Conservation (phyloP, 2,888 invertebrate species). For the Rhamnusium bicolor region DNA sequence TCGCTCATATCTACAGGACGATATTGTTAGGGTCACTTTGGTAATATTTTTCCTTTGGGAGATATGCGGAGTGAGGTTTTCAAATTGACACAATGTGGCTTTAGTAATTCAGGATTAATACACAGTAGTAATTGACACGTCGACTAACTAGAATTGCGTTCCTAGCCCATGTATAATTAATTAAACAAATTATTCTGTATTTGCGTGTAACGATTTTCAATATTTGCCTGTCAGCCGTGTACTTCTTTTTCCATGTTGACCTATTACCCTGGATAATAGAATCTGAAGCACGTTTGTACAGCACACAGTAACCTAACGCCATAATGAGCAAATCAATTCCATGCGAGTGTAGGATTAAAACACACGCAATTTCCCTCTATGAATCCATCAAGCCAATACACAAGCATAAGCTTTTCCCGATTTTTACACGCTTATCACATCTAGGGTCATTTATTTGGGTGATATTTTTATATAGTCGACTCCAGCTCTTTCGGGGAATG, state of each 20-base stretch:
- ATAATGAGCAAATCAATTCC: neutral
- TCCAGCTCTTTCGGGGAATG: neutral
- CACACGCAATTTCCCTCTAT: constrained; percentile 1
- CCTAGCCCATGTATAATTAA: too few species aligned
- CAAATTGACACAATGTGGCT: too few species aligned
- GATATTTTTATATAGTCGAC: neutral
- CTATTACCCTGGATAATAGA: neutral
- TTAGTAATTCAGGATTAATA: too few species aligned
- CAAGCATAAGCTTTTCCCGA: neutral
- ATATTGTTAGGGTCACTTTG: too few species aligned
- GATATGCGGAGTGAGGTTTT: too few species aligned
- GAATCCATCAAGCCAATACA: constrained; percentile 1
- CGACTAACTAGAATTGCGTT: too few species aligned
- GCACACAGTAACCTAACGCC: neutral
- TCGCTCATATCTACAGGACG: too few species aligned
- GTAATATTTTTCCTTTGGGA: too few species aligned
- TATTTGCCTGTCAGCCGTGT: neutral
- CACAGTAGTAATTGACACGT: too few species aligned
- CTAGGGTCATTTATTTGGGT: neutral
- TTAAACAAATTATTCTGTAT: neutral
- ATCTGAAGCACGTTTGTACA: neutral
- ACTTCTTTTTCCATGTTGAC: neutral
- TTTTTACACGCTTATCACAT: constrained; percentile 7
- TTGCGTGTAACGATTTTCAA: neutral
- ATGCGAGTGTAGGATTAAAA: neutral